phyloP scores from a whole-genome alignment of 1,140 invertebrate species.

The Drosophila yakuba region DNA sequence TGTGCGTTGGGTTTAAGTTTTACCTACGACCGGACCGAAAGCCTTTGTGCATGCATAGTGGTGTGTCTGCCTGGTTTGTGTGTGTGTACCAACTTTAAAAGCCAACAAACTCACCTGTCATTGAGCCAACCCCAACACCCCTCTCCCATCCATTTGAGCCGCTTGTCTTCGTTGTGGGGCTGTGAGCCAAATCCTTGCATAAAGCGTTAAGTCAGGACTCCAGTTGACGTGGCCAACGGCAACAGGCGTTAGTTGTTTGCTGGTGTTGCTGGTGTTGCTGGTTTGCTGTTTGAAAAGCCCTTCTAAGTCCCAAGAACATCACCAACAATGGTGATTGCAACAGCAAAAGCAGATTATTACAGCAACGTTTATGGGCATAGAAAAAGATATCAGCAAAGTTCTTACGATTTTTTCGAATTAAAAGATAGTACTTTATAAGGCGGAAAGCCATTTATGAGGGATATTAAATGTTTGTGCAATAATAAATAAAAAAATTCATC shows the following conservation, averaged over 20 bases:
- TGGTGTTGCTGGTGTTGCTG: conserved; percentile 39
- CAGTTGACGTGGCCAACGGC: conserved; percentile 53
- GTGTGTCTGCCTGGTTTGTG: conserved; percentile 7
- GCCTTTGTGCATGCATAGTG: conserved; percentile 37
- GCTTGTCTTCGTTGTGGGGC: conserved; percentile 42
- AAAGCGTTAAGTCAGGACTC: conserved; percentile 66
- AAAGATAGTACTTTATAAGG: not conserved
- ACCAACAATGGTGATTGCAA: conserved; percentile 39
- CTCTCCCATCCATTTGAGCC: conserved; percentile 27
- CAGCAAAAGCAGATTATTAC: conserved; percentile 35
- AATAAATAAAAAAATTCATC: not conserved
- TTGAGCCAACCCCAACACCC: not conserved
- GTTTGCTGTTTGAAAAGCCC: conserved; percentile 54
- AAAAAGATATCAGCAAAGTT: not conserved
- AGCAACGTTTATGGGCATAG: conserved; percentile 7
- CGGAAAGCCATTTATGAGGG: not conserved
- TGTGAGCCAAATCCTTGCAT: conserved; percentile 67
- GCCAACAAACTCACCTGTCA: conserved; percentile 65
- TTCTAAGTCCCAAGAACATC: conserved; percentile 55
- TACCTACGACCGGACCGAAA: conserved; percentile 29
- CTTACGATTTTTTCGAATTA: not conserved
- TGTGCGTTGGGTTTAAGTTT: conserved; percentile 64
- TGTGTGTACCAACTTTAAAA: conserved; percentile 73
- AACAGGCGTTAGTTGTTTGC: conserved; percentile 48
- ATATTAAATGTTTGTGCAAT: not conserved